These are phyloP conservation scores for Borostomias antarcticus DNA, from an alignment of 2,797 vertebrate species.

Conservation along the genomic window DNA sequence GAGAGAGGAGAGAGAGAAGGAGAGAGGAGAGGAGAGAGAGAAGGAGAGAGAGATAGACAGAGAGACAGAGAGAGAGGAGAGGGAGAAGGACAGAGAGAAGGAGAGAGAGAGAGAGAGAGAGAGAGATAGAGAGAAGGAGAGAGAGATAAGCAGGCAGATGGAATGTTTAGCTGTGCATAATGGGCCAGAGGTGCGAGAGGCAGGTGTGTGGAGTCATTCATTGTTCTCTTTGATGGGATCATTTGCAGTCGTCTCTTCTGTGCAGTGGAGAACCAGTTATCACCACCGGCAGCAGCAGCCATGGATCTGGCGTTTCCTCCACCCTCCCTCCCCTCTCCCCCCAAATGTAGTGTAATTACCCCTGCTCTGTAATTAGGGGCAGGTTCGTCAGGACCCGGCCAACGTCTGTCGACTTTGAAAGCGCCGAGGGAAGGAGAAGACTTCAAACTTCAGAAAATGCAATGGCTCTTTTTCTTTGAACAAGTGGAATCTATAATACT, in stretches of 20 bases:
- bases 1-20: conserved; percentile 17
- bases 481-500: conserved; percentile 24
- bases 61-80: conserved; percentile 10
- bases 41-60: too few species aligned
- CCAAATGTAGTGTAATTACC: conserved; percentile 77
- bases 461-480: conserved; percentile 21
- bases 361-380: conserved; percentile 81
- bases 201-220: conserved; percentile 78
- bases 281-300: conserved; percentile 68
- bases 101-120: neutral
- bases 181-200: conserved; percentile 67
- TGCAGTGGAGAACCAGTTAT: conserved; percentile 74
- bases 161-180: conserved; percentile 72
- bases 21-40: neutral
- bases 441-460: conserved; percentile 54
- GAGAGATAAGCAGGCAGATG: conserved; percentile 24
- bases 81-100: conserved; percentile 14
- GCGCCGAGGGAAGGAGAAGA: conserved; percentile 59
- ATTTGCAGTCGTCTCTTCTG: conserved; percentile 84
- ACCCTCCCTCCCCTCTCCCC: conserved; percentile 31
- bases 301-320: conserved; percentile 69
- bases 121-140: neutral
- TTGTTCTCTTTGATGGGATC: conserved; percentile 84
- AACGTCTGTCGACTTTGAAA: conserved; percentile 76
- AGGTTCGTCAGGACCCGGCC: conserved; percentile 74